Percentiles rank a stretch among this genome's conserved stretches.
phyloP scores from a whole-genome alignment of 2,888 invertebrate genomes.

The Zaprionus lineosus region DNA sequence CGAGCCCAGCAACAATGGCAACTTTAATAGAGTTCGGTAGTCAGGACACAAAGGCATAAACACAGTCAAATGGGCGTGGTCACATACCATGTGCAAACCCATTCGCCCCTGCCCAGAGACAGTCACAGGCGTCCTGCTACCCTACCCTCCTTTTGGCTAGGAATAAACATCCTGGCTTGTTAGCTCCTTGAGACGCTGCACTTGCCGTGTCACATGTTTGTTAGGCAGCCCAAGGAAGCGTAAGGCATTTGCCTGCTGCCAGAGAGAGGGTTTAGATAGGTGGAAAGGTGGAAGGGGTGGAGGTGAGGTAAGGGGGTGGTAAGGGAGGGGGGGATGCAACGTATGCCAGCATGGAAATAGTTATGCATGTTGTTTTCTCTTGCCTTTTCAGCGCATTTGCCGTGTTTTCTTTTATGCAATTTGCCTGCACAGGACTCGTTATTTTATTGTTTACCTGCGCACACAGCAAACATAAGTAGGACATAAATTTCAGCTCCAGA shows the following conservation, averaged over 20 bases:
- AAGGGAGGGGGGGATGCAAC: background rate
- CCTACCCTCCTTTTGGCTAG: too few species aligned
- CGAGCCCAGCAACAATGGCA: conserved; percentile 18
- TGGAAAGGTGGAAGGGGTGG: background rate
- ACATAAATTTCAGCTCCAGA: conserved; percentile 61
- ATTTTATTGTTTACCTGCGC: conserved; percentile 72
- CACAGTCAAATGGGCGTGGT: too few species aligned
- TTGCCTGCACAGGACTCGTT: conserved; percentile 72
- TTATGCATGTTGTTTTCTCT: conserved; percentile 53
- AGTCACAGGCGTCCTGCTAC: too few species aligned
- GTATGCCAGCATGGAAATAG: conserved; percentile 10
- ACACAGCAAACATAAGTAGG: conserved; percentile 47
- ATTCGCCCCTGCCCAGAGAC: too few species aligned
- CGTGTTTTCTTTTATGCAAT: conserved; percentile 58
- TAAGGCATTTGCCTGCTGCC: conserved; percentile 70
- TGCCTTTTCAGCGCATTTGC: conserved; percentile 44
- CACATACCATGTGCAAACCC: too few species aligned
- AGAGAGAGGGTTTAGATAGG: background rate
- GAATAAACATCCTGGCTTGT: conserved; percentile 68
- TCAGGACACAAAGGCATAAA: too few species aligned
- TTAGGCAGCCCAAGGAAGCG: conserved; percentile 64
- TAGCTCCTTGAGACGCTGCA: conserved; percentile 51
- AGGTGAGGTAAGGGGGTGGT: background rate
- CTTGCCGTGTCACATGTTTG: conserved; percentile 61
- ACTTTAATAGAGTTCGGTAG: conserved; percentile 26